Percentiles rank a stretch among this genome's conserved stretches.
These are phyloP conservation scores for Hyla sarda DNA, from an alignment of 2,113 vertebrate genomes.

Conservation along the genomic window DNA sequence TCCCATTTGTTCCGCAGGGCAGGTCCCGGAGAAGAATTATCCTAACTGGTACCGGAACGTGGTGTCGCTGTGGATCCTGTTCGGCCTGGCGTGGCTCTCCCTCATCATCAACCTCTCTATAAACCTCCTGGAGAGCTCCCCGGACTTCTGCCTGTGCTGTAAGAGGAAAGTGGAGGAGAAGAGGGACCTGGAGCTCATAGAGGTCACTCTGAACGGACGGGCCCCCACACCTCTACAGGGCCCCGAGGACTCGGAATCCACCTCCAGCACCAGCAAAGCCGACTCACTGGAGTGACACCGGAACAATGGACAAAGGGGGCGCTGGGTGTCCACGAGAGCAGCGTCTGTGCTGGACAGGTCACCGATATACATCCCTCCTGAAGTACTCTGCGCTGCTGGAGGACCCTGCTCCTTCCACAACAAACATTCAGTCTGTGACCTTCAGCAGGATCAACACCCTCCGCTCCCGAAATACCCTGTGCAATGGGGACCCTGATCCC, in stretches of 20 bases:
- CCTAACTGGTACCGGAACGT: conserved; percentile 85
- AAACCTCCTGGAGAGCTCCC: conserved; percentile 78
- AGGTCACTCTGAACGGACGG: neutral
- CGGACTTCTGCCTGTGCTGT: conserved; percentile 63
- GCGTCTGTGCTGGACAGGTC: too few relatives aligned
- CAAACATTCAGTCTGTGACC: too few relatives aligned
- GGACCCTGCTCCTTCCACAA: too few relatives aligned
- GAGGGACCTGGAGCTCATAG: conserved; percentile 59
- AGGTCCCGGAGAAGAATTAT: conserved; percentile 78
- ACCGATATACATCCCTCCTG: neutral
- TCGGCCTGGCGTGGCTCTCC: conserved; percentile 91
- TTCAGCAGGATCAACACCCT: too few relatives aligned
- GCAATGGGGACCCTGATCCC: too few relatives aligned
- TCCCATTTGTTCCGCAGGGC: conserved; percentile 74
- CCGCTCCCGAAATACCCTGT: too few relatives aligned
- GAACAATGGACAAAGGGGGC: neutral
- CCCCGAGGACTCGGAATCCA: conserved; percentile 37
- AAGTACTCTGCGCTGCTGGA: neutral
- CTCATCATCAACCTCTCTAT: conserved; percentile 86
- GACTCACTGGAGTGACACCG: conserved; percentile 51
- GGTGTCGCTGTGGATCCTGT: conserved; percentile 89
- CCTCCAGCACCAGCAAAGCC: conserved; percentile 45
- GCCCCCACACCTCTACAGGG: neutral
- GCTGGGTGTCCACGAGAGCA: neutral
- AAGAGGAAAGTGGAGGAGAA: conserved; percentile 9